Base-by-base conservation (phyloP, 2,888 invertebrate species). In the Parnassius smintheus region DNA sequence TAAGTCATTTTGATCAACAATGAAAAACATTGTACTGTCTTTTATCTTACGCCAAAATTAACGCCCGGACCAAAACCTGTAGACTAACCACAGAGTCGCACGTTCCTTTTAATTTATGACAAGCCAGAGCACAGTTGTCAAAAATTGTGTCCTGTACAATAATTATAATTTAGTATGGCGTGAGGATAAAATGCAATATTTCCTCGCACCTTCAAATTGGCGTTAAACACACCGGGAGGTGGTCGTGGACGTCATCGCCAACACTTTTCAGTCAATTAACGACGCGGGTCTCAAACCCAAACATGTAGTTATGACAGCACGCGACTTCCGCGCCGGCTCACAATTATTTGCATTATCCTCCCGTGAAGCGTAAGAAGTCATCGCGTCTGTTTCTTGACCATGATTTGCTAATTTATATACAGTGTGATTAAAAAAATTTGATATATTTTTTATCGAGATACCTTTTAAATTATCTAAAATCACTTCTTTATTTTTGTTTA, bases 251-350 rank as follows among this genome's bases (percentile, higher is more conserved):
- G 45, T 68, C 68, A 70, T 70, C 74, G 69, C 62, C 69, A 65
- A 75, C 72, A 73, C 71, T 70, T 73, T 72, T 69, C 66, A 61
- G 63, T 50, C 53, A 66, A 51, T 59, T 73, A 71, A 62, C 61
- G 65, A 66, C 67, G 62, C 77, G 71, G 70, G 77, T 74, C 69
- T 74, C 70, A 74, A 81, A 76, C 72, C 74, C 56, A 49, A 66
- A 69, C 69, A 75, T 69, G 72, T 75, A 68, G 70, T 78, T 83
- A 78, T 65, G 65, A 67, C 75, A 69, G 85, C 86, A 86, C 86
- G 86, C 87, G 85, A 84, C 83, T 81, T 79, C 81, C 78, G 75
- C 69, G 52, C 72, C 25, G 35, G 44, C 56, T 13, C 13, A 42
- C 35, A 75, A 80, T 82, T 79, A 80, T 79, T 78, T 71, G 71